These are phyloP conservation scores for Phalacrocorax carbo DNA, from an alignment of 2,113 vertebrate genomes.

Conservation along the genomic window DNA sequence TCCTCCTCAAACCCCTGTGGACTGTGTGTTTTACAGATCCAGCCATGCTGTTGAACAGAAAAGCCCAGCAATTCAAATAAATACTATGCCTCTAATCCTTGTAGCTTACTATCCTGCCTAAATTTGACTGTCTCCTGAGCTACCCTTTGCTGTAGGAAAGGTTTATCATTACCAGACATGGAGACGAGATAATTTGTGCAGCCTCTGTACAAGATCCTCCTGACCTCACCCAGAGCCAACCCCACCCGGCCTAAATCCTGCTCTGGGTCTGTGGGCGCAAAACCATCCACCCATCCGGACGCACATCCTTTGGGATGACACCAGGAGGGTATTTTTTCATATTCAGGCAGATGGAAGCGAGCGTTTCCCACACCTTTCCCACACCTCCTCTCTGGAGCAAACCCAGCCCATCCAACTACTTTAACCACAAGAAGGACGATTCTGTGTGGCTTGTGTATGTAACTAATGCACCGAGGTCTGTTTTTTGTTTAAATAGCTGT, in stretches of 20 bases:
- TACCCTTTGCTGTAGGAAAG: not conserved
- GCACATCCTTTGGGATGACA: not conserved
- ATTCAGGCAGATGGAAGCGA: not conserved
- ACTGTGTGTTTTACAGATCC: not conserved
- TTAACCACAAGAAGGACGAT: not conserved
- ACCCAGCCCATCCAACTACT: not conserved
- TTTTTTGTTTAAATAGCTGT: conserved; percentile 67
- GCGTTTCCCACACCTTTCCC: conserved; percentile 15
- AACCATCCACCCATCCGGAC: not conserved
- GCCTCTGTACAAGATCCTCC: not conserved
- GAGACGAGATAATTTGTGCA: not conserved
- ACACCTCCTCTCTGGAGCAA: not conserved
- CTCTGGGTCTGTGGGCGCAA: not conserved
- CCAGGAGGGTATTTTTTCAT: not conserved
- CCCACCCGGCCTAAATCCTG: too few species aligned
- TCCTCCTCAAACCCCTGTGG: not conserved
- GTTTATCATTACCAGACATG: not conserved
- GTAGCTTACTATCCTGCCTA: not conserved
- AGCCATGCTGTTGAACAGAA: not conserved
- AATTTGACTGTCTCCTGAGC: not conserved
- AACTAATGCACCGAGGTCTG: not conserved
- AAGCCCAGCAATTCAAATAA: not conserved
- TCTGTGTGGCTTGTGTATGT: not conserved
- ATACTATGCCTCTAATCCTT: not conserved
- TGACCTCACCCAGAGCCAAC: not conserved